Base-by-base conservation (phyloP, 2,888 invertebrate genomes). In the Spatulosminthurus flaviceps region DNA sequence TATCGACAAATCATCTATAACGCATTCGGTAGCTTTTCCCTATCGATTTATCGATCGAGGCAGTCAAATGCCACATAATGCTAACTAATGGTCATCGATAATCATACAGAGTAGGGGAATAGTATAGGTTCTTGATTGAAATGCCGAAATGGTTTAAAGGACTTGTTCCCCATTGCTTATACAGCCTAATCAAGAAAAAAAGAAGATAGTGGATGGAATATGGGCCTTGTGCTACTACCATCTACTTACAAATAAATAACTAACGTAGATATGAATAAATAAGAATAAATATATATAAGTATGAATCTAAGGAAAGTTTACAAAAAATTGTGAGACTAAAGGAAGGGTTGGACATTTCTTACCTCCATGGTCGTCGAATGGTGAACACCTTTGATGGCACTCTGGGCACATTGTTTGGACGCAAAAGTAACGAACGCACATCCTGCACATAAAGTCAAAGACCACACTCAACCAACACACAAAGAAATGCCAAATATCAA, bases 341-440 rank as follows among this genome's bases (percentile, higher is more conserved):
- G 34, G 42, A 72, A 71, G 72, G 78, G 42, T n/a, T n/a, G 22
- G 42, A 29, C 24, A 22, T n/a, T n/a, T 86, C 87, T 88, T 88
- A 92, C 92, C 90, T 99, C 98, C 98, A 98, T 98, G 86, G 98
- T 99, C 89, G 96, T 95, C 88, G 97, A 97, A 90, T 99, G 98
- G 90, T 99, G 97, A 90, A 98, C 91, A 88, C 93, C 92, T 91
- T 97, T 98, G 88, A 99, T 99, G 87, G 98, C 98, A 88, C 94
- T 95, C 87, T 97, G 94, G 87, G 99, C 98, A 87, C 95, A 95
- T 90, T 97, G 96, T 90, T 98, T 96, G 87, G 95, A 95, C 87
- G 96, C 93, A 90, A 95, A 99, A 86, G 98, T 99, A 87, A 99
- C 97, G 91, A 99, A 99, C 86, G 98, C 98, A 90, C 99, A 99